Base-by-base conservation (phyloP, 1,140 invertebrate species). In the Hyles euphorbiae region DNA sequence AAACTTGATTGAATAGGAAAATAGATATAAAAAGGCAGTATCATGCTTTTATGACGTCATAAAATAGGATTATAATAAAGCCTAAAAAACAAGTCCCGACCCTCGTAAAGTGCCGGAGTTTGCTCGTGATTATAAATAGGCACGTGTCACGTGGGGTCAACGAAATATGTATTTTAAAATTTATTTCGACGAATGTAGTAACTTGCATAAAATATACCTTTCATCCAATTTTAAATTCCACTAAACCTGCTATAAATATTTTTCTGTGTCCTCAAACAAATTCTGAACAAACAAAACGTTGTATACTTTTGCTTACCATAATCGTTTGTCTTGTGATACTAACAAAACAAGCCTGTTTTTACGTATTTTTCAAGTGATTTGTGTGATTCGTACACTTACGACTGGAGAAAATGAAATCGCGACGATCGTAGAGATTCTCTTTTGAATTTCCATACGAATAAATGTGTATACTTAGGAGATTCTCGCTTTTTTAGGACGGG, bases 401-500 rank as follows among this genome's bases (percentile, higher is more conserved):
- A 40, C 5, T 5, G 36, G 36, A 40, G 36, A 5, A 40, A 40
- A 40, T 40, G n/a, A 48, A 48, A 44, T 12, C 34, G 36, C 32
- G 8, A 53, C 10, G 40, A 53, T 44, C 10, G 5, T 22, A 22
- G 52, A 4, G 52, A 40, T 53, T 53, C 52, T 11, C 44, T 34
- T 22, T 10, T n/a, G 12, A 56, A 46, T 56, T 56, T 43, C 54
- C 46, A 46, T 46, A 56, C 44, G 33, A 56, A 56, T 12, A 56
- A 46, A 47, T 56, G 54, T 34, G 7, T 47, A n/a, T 47, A 47
- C 46, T 56, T 48, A 47, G 54, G 32, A 34, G 45, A 12, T 9
- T 52, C 22, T 43, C 54, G 33, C 40, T 56, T 56, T 56, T 56
- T 56, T 44, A 53, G 12, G 40, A 44, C 9, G 36, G 11, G 22